Evolutionary conservation across 2,797 vertebrate species (phyloP).

Genomic region (Lagorchestes hirsutus): DNA sequence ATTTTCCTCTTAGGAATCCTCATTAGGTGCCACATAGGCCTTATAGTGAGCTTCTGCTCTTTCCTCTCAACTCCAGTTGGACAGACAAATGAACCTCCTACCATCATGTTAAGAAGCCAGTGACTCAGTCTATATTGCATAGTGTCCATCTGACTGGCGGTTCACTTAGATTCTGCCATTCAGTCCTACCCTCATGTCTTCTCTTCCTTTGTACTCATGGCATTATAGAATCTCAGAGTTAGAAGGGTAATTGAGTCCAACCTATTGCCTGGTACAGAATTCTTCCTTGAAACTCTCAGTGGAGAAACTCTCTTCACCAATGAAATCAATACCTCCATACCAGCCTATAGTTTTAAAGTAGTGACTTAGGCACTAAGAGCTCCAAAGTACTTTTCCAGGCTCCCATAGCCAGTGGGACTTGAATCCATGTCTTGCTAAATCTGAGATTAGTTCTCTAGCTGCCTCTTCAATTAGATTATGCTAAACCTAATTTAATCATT

Average conservation of each 20-base stretch:
- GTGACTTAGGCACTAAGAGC: neutral
- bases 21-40: conserved; percentile 21
- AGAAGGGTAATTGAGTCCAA: neutral
- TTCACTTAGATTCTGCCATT: neutral
- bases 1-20: conserved; percentile 33
- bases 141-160: neutral
- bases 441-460: neutral
- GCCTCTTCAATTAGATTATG: neutral
- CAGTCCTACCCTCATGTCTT: rapidly evolving
- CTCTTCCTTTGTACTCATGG: neutral
- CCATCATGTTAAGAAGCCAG: neutral
- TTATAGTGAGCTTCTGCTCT: neutral
- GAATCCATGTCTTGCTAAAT: neutral
- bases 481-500: neutral
- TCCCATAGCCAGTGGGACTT: neutral
- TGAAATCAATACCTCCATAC: neutral
- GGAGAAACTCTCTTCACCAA: neutral
- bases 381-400: neutral
- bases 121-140: neutral
- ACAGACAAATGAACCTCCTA: neutral
- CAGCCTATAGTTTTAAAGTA: neutral
- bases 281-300: neutral
- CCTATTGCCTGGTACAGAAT: neutral
- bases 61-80: conserved; percentile 27
- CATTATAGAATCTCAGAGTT: neutral